Percentiles rank a stretch among this genome's conserved stretches.
These are phyloP conservation scores for Drosophila trapezifrons DNA, from an alignment of 1,140 invertebrate species.

Conservation along the genomic window DNA sequence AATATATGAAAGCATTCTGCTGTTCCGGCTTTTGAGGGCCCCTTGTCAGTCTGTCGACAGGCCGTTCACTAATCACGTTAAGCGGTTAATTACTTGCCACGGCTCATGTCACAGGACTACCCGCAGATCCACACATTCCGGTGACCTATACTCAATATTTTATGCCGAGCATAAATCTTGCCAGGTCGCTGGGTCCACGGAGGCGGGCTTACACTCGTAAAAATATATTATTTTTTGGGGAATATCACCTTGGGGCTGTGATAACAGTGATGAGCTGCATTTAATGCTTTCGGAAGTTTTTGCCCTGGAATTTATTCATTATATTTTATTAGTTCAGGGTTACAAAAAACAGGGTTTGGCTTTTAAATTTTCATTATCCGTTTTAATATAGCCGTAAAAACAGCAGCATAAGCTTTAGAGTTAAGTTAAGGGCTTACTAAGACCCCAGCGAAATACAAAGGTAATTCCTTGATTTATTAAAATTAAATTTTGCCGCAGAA, in stretches of 20 bases:
- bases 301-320: constrained; percentile 7
- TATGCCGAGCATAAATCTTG: constrained; percentile 33
- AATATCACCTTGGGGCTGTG: constrained; percentile 2
- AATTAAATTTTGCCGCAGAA: no score
- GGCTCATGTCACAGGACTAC: constrained; percentile 24
- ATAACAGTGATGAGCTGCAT: constrained; percentile 5
- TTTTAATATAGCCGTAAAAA: constrained; percentile 2
- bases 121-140: constrained; percentile 15
- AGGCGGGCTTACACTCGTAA: constrained; percentile 4
- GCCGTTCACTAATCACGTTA: constrained; percentile 59
- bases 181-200: constrained; percentile 34
- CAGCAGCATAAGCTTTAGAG: neutral
- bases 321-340: neutral
- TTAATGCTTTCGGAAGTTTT: neutral
- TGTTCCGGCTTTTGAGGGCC: constrained; percentile 28
- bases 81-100: constrained; percentile 68
- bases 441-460: neutral
- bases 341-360: neutral
- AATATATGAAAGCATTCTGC: constrained; percentile 53
- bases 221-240: constrained; percentile 4
- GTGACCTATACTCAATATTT: constrained; percentile 54
- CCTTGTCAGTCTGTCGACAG: constrained; percentile 25
- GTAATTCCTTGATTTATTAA: neutral
- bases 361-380: constrained; percentile 8
- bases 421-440: neutral